Evolutionary conservation across 1,140 invertebrate species (phyloP).

Genomic region (Drosophila ironensis): DNA sequence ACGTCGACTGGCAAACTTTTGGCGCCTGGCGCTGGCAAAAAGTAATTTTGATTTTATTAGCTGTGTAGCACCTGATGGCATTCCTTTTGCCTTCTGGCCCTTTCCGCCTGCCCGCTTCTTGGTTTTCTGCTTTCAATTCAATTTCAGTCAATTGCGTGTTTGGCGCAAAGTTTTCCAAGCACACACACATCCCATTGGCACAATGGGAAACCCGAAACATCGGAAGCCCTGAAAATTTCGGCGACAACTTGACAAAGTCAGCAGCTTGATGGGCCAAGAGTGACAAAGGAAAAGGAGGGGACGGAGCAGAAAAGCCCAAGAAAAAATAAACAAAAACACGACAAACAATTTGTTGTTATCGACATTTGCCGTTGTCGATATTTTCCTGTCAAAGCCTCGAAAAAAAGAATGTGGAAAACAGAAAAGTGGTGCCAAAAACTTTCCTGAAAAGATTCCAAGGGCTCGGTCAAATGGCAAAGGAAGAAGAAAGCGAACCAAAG

Average conservation of each 20-base stretch:
- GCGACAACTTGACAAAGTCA: slow-evolving; percentile 60
- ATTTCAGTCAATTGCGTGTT: slow-evolving; percentile 65
- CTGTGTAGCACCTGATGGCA: slow-evolving; percentile 73
- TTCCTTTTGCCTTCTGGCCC: slow-evolving; percentile 5
- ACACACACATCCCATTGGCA: slow-evolving; percentile 5
- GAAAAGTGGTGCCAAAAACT: slow-evolving; percentile 29
- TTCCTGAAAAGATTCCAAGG: slow-evolving; percentile 49
- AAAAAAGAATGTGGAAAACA: slow-evolving; percentile 14
- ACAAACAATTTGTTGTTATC: slow-evolving; percentile 58
- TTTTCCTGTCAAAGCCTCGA: slow-evolving; percentile 43
- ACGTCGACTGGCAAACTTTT: slow-evolving; percentile 53
- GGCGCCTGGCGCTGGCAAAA: slow-evolving; percentile 31
- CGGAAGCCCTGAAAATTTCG: slow-evolving; percentile 26
- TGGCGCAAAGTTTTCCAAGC: slow-evolving; percentile 51
- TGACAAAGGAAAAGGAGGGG: slow-evolving; percentile 1
- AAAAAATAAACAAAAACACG: slow-evolving; percentile 24
- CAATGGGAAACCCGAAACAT: slow-evolving; percentile 24
- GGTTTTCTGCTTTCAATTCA: slow-evolving; percentile 58
- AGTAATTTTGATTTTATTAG: slow-evolving; percentile 81
- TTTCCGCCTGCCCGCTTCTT: slow-evolving; percentile 3
- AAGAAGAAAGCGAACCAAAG: too few species aligned
- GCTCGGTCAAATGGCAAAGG: slow-evolving; percentile 39
- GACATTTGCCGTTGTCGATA: slow-evolving; percentile 53
- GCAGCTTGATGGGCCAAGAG: slow-evolving; percentile 36
- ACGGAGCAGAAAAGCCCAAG: neutral